A percentile compares a stretch with the other conserved stretches of the same genome.
phyloP scores from a whole-genome alignment of 1,140 invertebrate genomes.

The Anoplolepis gracilipes region DNA sequence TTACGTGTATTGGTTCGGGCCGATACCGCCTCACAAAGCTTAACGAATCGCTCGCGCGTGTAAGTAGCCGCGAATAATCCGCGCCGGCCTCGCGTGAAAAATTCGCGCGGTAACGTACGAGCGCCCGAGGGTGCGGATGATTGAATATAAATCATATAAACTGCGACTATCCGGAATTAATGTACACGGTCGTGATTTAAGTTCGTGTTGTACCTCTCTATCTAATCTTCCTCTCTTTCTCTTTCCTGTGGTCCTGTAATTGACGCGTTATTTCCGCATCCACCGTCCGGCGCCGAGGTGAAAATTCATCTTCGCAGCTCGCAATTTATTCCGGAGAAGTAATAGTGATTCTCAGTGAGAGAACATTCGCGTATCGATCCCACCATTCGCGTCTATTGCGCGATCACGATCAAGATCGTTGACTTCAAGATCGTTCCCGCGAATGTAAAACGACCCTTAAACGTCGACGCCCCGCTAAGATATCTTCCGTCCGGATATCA shows the following conservation, averaged over 20 bases:
- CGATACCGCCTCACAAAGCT: conserved; percentile 38
- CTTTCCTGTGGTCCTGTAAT: conserved; percentile 43
- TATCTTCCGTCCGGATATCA: conserved; percentile 75
- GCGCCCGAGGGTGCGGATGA: conserved; percentile 55
- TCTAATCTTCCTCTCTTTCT: background rate
- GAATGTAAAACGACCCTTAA: conserved; percentile 78
- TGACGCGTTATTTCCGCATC: conserved; percentile 68
- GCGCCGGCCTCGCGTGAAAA: conserved; percentile 33
- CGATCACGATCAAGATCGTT: conserved; percentile 82
- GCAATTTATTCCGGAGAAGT: conserved; percentile 61
- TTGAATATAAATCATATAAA: conserved; percentile 72
- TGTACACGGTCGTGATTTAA: conserved; percentile 67
- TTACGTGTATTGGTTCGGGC: background rate
- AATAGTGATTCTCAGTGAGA: background rate
- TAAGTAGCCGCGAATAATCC: conserved; percentile 59
- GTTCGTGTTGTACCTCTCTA: conserved; percentile 25
- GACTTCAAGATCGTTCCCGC: conserved; percentile 79
- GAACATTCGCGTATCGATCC: background rate
- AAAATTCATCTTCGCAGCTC: conserved; percentile 65
- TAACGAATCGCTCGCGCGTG: conserved; percentile 60
- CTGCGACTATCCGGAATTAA: conserved; percentile 67
- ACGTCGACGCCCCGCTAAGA: conserved; percentile 50
- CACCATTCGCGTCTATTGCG: conserved; percentile 8
- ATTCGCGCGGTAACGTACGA: conserved; percentile 37
- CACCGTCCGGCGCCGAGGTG: conserved; percentile 33